Base-by-base conservation (phyloP, 2,888 invertebrate genomes). In the Dryobotodes eremita region DNA sequence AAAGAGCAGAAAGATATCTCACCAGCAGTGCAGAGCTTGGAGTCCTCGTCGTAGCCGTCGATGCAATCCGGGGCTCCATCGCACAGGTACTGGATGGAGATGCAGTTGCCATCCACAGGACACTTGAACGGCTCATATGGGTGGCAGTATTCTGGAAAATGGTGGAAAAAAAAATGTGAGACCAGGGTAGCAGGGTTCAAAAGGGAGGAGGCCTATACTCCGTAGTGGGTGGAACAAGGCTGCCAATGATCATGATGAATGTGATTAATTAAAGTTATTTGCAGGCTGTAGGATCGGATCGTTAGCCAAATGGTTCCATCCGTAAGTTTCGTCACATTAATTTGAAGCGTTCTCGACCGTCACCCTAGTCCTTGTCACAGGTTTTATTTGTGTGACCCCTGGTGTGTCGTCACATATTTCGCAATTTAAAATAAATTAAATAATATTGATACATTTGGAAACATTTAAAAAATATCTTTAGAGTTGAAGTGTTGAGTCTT, bases 101-200 rank as follows among this genome's bases (percentile, higher is more conserved):
- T 99, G 97, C 99, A 99, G 94, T 98, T 98, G 55, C 98, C 98
- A 92, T 98, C 98, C 83, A 99, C 99, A 0, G 99, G 99, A 94
- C 99, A 99, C 94, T 99, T 99, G 97, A 99, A 99, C 59, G 99
- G 99, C 95, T 99, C 99, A 96, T 99, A 99, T 2, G 99, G 99
- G 94, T 99, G 99, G 92, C 99, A 99, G 90, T 97, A 97, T 81
- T 97, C 97, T 97, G 94, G 5, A 94, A 92, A 59, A 70, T 36
- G 1, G 8, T 20, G 2, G 31, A 83, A 36, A 82, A 62, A 4
- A 31, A 75, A 23, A 7, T 17, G 59, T 36, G 31, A 36, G 31
- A 36, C 31, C 31, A 36, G 31, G 31, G 31, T 36, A 2, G 15
- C 7, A 7, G 7, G 26, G 26, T 7, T 26, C 26, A 59, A 26